A percentile compares a stretch with the other conserved stretches of the same genome.
Conservation (phyloP, 2,113 vertebrate genomes). For the Ochotona princeps region DNA sequence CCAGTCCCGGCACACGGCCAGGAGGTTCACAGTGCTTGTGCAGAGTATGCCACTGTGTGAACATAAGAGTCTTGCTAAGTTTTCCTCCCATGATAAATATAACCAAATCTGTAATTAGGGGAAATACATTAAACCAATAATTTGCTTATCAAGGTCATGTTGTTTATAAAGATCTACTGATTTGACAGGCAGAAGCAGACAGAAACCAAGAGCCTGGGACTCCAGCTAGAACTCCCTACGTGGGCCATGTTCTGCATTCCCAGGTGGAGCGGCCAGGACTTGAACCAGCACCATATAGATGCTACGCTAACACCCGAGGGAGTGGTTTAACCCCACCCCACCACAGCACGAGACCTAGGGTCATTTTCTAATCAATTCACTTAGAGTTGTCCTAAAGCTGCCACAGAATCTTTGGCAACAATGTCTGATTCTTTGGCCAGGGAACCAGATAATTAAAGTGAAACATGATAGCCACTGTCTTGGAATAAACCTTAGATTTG, state of each 20-base stretch:
- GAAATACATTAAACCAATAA: neutral
- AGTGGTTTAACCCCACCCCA: too few species aligned
- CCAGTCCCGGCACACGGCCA: too few species aligned
- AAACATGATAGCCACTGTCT: neutral
- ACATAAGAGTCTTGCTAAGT: neutral
- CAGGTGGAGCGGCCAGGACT: too few species aligned
- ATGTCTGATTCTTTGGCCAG: conserved; percentile 6
- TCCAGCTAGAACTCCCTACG: too few species aligned
- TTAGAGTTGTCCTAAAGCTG: neutral
- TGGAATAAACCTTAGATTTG: neutral
- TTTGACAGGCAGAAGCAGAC: too few species aligned
- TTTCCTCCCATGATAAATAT: neutral
- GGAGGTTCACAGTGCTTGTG: neutral
- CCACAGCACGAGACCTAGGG: neutral
- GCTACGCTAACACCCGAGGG: too few species aligned
- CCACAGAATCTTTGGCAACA: neutral
- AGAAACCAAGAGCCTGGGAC: too few species aligned
- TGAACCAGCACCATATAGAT: too few species aligned
- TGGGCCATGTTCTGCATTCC: too few species aligned
- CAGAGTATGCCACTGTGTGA: neutral
- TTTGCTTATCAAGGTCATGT: too few species aligned
- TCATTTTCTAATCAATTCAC: conserved; percentile 26
- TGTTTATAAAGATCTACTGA: too few species aligned
- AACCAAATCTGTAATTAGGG: neutral
- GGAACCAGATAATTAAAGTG: conserved; percentile 14